phyloP scores from a whole-genome alignment of 2,113 vertebrate species.

The Halichoerus grypus region DNA sequence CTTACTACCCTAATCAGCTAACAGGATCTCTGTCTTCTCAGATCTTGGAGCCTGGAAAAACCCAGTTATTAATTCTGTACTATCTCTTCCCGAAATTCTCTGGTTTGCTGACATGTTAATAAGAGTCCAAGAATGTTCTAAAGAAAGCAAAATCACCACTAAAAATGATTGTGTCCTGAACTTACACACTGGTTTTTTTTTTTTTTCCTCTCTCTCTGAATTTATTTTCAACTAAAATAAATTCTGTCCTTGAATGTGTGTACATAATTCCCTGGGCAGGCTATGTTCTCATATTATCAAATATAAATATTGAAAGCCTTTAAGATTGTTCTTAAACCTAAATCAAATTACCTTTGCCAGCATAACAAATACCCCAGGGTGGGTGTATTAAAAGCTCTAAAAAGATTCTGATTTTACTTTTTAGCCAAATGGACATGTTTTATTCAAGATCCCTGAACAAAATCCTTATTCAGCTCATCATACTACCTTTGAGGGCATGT shows the following conservation, averaged over 20 bases:
- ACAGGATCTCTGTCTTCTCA: slow-evolving; percentile 51
- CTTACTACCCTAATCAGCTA: slow-evolving; percentile 45
- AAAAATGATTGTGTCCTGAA: slow-evolving; percentile 14
- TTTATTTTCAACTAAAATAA: slow-evolving; percentile 77
- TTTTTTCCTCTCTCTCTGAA: neutral
- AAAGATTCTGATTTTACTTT: slow-evolving; percentile 62
- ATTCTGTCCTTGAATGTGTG: slow-evolving; percentile 57
- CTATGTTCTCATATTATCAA: slow-evolving; percentile 54
- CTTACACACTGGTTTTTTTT: neutral
- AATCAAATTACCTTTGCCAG: slow-evolving; percentile 63
- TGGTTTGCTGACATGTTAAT: slow-evolving; percentile 62
- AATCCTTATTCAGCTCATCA: slow-evolving; percentile 24
- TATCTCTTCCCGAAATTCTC: slow-evolving; percentile 43
- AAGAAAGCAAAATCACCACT: slow-evolving; percentile 61
- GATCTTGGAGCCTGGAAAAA: slow-evolving; percentile 60
- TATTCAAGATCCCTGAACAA: slow-evolving; percentile 69
- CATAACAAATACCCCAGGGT: slow-evolving; percentile 41
- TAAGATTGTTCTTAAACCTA: slow-evolving; percentile 61
- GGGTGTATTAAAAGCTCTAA: slow-evolving; percentile 66
- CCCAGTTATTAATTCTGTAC: slow-evolving; percentile 47
- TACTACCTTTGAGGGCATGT: neutral
- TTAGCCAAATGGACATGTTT: slow-evolving; percentile 75
- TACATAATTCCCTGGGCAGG: slow-evolving; percentile 47
- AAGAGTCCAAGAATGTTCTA: slow-evolving; percentile 68
- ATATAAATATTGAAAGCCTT: slow-evolving; percentile 72